A percentile compares a stretch with the other conserved stretches of the same genome.
phyloP scores from a whole-genome alignment of 2,797 vertebrate genomes.

The Gorsachius magnificus region DNA sequence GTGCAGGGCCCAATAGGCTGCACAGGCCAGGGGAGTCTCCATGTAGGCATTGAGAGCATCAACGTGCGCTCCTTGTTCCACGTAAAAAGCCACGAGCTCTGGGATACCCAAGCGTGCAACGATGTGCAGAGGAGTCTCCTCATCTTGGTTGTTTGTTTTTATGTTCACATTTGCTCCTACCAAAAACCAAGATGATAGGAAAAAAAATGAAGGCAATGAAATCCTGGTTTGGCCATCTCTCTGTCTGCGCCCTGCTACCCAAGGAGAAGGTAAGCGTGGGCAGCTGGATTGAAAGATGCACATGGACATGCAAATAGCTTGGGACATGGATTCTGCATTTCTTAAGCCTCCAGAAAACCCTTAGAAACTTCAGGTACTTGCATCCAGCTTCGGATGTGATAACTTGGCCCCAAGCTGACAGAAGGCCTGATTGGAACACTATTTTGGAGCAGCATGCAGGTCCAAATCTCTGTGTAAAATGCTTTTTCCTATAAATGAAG shows the following conservation, averaged over 20 bases:
- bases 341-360: not conserved
- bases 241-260: not conserved
- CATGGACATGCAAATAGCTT: not conserved
- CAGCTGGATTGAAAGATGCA: not conserved
- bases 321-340: not conserved
- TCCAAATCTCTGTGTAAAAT: not conserved
- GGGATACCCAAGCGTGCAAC: constrained; percentile 87
- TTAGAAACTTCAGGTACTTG: not conserved
- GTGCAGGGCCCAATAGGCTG: constrained; percentile 89
- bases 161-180: constrained; percentile 88
- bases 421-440: not conserved
- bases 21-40: constrained; percentile 89
- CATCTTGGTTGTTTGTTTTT: constrained; percentile 82
- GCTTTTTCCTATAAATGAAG: not conserved
- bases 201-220: not conserved
- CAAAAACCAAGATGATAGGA: not conserved
- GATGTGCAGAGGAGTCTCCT: constrained; percentile 89
- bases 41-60: constrained; percentile 82
- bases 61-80: constrained; percentile 82
- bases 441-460: not conserved
- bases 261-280: not conserved
- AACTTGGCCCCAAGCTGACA: not conserved
- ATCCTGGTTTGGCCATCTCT: not conserved
- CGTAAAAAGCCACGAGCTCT: constrained; percentile 86
- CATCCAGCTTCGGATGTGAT: not conserved